Base-by-base conservation (phyloP, 1,140 invertebrate genomes). In the Atta colombica region DNA sequence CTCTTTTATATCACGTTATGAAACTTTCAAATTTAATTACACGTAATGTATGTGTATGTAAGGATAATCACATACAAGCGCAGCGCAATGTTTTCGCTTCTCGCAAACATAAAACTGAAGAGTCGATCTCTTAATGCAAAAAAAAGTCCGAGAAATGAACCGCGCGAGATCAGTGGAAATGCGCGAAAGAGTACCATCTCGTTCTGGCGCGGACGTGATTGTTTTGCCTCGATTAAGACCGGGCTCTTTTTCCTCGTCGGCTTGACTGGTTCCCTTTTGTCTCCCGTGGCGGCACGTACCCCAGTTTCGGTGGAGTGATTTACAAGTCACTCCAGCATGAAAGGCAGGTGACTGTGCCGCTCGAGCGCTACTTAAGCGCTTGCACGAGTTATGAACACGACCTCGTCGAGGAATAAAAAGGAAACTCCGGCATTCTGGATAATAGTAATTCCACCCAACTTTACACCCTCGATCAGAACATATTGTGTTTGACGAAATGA, bases 301-400 rank as follows among this genome's bases (percentile, higher is more conserved):
- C 93, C 91, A 93, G 93, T 94, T 94, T 94, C 90, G 92, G 92
- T 93, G 93, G 94, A 94, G 91, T 94, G 94, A 95, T 94, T 95
- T 95, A 94, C 93, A 94, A 94, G 93, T 95, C 94, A 94, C 92
- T 94, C 93, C 94, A 93, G 91, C 94, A 93, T 95, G 93, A 94
- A 68, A 94, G 93, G 94, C 94, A 94, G 94, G 94, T 94, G 94
- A 94, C 87, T 92, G 94, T 94, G 88, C 91, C 92, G 94, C 92
- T 94, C 91, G 91, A 95, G 86, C 92, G 89, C 88, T 90, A 87
- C 88, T 90, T 90, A 88, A 90, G 72, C 75, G 66, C 78, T 90
- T 89, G 66, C 85, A 87, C 88, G 89, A 89, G 78, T 87, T 85
- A 89, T 28, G 80, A 66, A 66, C 78, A 58, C 88, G 58, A 53